These are phyloP conservation scores for Pseudoatta argentina DNA, from an alignment of 1,140 invertebrate genomes.

Conservation along the genomic window DNA sequence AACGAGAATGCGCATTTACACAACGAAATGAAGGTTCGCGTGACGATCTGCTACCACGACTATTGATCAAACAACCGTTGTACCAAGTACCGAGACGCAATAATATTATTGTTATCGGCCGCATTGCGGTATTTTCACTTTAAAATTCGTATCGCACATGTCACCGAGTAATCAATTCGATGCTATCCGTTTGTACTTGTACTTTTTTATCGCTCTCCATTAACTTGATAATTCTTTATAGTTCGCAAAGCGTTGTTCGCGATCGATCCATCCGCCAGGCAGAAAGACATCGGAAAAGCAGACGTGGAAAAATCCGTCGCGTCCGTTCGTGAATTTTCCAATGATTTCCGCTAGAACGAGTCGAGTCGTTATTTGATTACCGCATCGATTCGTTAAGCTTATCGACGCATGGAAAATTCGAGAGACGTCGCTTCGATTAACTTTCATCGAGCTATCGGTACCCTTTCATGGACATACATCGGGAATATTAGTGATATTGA, in stretches of 20 bases:
- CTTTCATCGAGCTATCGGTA: constrained; percentile 10
- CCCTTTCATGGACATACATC: constrained; percentile 19
- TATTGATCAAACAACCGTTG: constrained; percentile 64
- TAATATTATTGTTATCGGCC: constrained; percentile 54
- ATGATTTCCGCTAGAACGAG: constrained; percentile 28
- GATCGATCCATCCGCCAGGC: neutral
- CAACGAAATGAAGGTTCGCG: neutral
- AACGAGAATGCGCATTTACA: neutral
- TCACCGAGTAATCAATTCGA: constrained; percentile 31
- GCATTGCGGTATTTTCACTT: constrained; percentile 69
- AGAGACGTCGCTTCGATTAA: constrained; percentile 33
- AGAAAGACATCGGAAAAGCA: constrained; percentile 24
- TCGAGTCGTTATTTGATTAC: constrained; percentile 55
- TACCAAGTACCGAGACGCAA: constrained; percentile 25
- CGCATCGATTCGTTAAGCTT: constrained; percentile 45
- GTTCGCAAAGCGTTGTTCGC: neutral
- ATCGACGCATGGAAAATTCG: constrained; percentile 14
- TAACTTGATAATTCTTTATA: constrained; percentile 40
- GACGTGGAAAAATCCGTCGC: constrained; percentile 6
- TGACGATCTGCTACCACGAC: constrained; percentile 26
- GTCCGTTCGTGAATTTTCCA: constrained; percentile 2
- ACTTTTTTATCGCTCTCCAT: constrained; percentile 17
- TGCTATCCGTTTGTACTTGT: neutral
- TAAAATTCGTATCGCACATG: neutral
- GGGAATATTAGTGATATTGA: constrained; percentile 24